Evolutionary conservation across 1,140 invertebrate species (phyloP), one percentile per base, ranked within the genome.

Genomic region (Chrysomallon squamiferum): DNA sequence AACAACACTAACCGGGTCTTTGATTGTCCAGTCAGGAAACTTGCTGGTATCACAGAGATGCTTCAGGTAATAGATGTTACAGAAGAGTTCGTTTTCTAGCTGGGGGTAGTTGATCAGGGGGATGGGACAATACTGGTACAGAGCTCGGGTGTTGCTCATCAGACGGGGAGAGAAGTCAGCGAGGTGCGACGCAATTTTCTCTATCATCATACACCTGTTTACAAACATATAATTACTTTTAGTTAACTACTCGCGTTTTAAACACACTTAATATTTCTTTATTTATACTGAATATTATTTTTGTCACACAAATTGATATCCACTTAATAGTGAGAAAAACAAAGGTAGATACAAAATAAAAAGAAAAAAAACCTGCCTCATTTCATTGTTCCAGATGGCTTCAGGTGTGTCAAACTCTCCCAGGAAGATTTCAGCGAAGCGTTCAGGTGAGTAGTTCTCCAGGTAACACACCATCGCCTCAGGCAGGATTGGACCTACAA

Each of bases 381-480:
- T 90, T 75, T 88, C 88, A 72, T 72, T 85, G 72, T 88, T 90
- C 90, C 89, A 91, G 56, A 91, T 99, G 0, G 95, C 96, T 88
- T 99, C 98, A 0, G 98, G 98, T 9, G 97, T 99, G 83, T 99
- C 97, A 86, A 96, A 99, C 87, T 99, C 98, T 2, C 98, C 97
- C 0, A 99, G 89, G 86, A 97, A 99, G 75, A 98, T 99, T 87
- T 99, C 94, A 0, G 97, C 95, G 88, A 99, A 99, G 82, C 97
- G 98, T 67, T 99, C 96, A 2, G 97, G 89, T 7, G 96, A 96
- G 82, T 99, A 96, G 85, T 99, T 98, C 87, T 99, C 96, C 56
- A 99, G 87, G 83, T 99, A 99, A 78, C 95, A 97, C 0, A 99
- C 94, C 96, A 99, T 99, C 0, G 98, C 98, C 85, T 99, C 97